These are phyloP conservation scores for Smutsia gigantea DNA, from an alignment of 2,797 vertebrate species.

Conservation along the genomic window DNA sequence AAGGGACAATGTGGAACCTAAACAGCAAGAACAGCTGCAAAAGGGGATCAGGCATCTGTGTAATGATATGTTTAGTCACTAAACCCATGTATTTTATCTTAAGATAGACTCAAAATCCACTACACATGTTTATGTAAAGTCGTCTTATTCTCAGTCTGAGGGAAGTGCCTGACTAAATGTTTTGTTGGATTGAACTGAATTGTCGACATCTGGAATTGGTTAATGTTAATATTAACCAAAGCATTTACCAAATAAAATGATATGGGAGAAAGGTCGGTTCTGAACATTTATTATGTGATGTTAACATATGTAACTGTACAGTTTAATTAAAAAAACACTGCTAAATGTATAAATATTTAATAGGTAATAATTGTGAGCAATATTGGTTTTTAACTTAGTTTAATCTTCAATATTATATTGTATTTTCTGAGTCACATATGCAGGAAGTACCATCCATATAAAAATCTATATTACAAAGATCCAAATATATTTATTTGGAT, in stretches of 20 bases:
- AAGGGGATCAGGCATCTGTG: slow-evolving; percentile 75
- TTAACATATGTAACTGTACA: neutral
- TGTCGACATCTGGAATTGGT: slow-evolving; percentile 78
- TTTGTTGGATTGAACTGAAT: slow-evolving; percentile 72
- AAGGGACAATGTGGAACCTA: slow-evolving; percentile 19
- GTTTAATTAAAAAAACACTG: neutral
- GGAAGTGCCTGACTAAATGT: slow-evolving; percentile 76
- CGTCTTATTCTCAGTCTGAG: slow-evolving; percentile 65
- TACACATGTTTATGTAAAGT: slow-evolving; percentile 72
- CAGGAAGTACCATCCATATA: neutral
- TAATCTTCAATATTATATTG: neutral
- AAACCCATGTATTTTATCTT: slow-evolving; percentile 77
- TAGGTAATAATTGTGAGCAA: neutral
- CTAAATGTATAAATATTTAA: neutral
- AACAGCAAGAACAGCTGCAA: slow-evolving; percentile 75
- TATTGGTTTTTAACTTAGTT: neutral
- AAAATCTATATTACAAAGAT: neutral
- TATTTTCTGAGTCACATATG: neutral
- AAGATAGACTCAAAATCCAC: slow-evolving; percentile 77
- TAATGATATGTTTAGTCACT: slow-evolving; percentile 83
- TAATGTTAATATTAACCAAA: slow-evolving; percentile 80
- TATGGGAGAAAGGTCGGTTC: neutral
- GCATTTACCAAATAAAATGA: slow-evolving; percentile 56
- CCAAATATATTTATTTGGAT: neutral
- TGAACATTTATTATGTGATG: neutral